These are phyloP conservation scores for Chiloscyllium plagiosum DNA, from an alignment of 2,113 vertebrate species.

Conservation along the genomic window DNA sequence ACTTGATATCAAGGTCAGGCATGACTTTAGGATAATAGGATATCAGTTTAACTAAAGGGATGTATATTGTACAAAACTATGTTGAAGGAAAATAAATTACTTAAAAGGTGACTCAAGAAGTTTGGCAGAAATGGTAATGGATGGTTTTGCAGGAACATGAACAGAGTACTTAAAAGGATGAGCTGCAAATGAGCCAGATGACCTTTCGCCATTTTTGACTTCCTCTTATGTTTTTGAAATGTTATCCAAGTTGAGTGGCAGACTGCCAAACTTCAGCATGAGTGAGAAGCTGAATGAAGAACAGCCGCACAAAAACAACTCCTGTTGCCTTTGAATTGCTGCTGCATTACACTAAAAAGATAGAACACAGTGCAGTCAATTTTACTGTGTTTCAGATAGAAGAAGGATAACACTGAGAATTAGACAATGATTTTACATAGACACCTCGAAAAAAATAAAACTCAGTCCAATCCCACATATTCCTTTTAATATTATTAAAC, in stretches of 20 bases:
- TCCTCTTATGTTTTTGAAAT: not conserved
- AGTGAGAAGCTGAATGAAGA: not conserved
- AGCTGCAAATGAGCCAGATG: not conserved
- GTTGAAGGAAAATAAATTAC: not conserved
- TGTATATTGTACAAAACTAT: not conserved
- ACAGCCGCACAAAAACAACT: not conserved
- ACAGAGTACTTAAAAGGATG: not conserved
- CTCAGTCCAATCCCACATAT: not conserved
- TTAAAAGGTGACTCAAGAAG: not conserved
- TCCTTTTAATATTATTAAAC: not conserved
- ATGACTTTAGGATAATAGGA: not conserved
- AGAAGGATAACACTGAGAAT: not conserved
- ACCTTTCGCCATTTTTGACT: not conserved
- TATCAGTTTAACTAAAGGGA: not conserved
- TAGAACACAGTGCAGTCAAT: slow-evolving; percentile 23
- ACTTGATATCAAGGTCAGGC: not conserved
- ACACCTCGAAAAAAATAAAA: not conserved
- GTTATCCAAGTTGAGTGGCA: not conserved
- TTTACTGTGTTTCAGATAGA: slow-evolving; percentile 38
- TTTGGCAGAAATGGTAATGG: not conserved
- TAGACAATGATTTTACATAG: not conserved
- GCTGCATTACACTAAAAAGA: slow-evolving; percentile 36
- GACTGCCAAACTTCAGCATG: not conserved
- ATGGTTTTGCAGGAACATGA: not conserved
- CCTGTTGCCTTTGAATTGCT: slow-evolving; percentile 35